Evolutionary conservation across 2,888 invertebrate species (phyloP), one percentile per base, ranked within the genome.

Genomic region (Antheraea assamensis): DNA sequence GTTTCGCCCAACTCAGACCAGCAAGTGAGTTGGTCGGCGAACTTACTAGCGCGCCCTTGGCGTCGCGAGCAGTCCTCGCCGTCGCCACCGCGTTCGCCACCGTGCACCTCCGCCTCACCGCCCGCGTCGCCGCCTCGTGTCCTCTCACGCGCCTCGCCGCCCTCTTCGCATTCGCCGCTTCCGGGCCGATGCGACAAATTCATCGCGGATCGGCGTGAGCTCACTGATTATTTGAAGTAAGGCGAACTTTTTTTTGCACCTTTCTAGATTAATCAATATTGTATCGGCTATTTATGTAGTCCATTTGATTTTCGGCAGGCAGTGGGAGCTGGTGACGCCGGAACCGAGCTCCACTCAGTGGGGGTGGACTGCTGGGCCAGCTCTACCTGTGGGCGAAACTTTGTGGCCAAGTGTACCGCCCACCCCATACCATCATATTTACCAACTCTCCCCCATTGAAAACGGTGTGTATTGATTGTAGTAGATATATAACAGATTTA

Each of bases 171-270:
- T 80, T 72, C 74, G 49, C 78, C 61, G 35, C 74, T 75, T 31
- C 79, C 71, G 52, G 76, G 27, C 75, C 76, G 76, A 31, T 77
- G 79, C 21, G 89, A 88, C 76, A 82, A 83, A 73, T 90, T 90
- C 80, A 90, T 90, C 70, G 79, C 87, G 17, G 88, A 87, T 74
- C 78, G 77, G 1, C 74, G 72, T 42, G 78, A 82, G 2, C 85
- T 87, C 19, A 76, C 79, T 71, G 73, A 75, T 7, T 80, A 77
- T 71, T 72, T 80, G 15, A 76, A 77, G 80, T 75, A 17, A 68
- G 68, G 30, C 15, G 27, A 15, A 4, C n/a, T 24, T 24, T 24
- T 61, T 61, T 0, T 17, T 27, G 2, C 15, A 4, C n/a, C n/a
- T n/a, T n/a, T n/a, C n/a, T n/a, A n/a, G n/a, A n/a, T n/a, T n/a